A percentile compares a stretch with the other conserved stretches of the same genome.
These are phyloP conservation scores for Ommatoiulus sabulosus DNA, from an alignment of 2,888 invertebrate species.

Conservation along the genomic window DNA sequence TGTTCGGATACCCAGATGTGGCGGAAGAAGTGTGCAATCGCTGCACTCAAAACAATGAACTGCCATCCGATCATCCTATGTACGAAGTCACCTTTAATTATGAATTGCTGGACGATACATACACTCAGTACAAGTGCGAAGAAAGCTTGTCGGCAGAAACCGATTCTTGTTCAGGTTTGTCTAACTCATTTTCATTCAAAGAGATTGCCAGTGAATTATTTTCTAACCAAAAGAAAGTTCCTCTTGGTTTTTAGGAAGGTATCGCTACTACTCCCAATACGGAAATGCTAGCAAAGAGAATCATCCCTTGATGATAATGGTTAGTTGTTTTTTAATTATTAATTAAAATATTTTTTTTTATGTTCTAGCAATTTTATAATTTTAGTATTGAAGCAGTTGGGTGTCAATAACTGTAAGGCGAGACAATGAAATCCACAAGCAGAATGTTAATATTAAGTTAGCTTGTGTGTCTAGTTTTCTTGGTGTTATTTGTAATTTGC, in stretches of 20 bases:
- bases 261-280: neutral
- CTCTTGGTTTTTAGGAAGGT: neutral
- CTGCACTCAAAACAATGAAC: slow-evolving; percentile 56
- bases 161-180: neutral
- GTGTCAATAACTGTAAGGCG: too few relatives aligned
- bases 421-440: too few relatives aligned
- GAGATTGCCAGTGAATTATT: neutral
- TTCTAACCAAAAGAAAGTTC: neutral
- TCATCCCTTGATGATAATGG: slow-evolving; percentile 65
- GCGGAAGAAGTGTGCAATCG: slow-evolving; percentile 59
- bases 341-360: neutral
- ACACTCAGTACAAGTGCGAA: neutral
- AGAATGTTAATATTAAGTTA: too few relatives aligned
- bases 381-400: too few relatives aligned
- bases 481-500: neutral
- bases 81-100: slow-evolving; percentile 69
- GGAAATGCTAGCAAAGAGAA: slow-evolving; percentile 62
- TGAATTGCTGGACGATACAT: slow-evolving; percentile 69
- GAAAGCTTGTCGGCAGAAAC: neutral
- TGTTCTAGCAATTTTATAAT: neutral
- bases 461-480: too few relatives aligned
- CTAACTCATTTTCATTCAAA: neutral
- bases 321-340: slow-evolving; percentile 53
- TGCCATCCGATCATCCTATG: slow-evolving; percentile 62
- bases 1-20: slow-evolving; percentile 52